A percentile compares a stretch with the other conserved stretches of the same genome.
Conservation (phyloP, 1,140 invertebrate species). For the Eupristina koningsbergeri region DNA sequence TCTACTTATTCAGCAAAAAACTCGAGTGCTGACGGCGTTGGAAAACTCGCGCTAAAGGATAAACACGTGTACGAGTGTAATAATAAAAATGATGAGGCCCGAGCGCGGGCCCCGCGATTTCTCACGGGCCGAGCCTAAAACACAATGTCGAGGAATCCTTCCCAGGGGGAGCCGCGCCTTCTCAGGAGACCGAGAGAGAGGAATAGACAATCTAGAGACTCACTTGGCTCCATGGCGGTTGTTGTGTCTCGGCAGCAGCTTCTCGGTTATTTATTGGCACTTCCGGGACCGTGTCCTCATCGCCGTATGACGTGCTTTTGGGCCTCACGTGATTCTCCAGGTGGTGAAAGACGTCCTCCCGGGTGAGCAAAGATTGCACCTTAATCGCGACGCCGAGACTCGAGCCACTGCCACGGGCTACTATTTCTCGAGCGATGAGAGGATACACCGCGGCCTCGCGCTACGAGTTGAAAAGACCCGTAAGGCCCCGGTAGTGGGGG, state of each 20-base stretch:
- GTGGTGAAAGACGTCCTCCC: neutral
- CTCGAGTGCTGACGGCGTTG: neutral
- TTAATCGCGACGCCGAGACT: neutral
- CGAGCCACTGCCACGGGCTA: neutral
- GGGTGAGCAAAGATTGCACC: no score
- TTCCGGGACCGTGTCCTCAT: neutral
- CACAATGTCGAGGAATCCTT: constrained; percentile 3
- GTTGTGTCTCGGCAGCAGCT: neutral
- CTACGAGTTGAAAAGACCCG: constrained; percentile 14
- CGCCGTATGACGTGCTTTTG: neutral
- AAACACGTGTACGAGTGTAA: neutral
- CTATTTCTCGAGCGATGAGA: neutral
- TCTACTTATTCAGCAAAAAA: neutral
- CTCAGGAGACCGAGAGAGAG: neutral
- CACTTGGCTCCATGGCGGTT: constrained; percentile 15
- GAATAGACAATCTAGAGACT: constrained; percentile 7
- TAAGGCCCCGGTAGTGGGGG: neutral
- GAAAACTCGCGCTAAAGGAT: neutral
- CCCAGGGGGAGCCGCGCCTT: neutral
- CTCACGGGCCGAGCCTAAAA: neutral
- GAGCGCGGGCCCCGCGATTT: neutral
- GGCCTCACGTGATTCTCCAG: neutral
- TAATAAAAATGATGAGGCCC: neutral
- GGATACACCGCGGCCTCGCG: constrained; percentile 1
- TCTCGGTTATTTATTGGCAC: neutral